These are phyloP conservation scores for Cyaniris semiargus DNA, from an alignment of 2,888 invertebrate genomes.

Conservation along the genomic window DNA sequence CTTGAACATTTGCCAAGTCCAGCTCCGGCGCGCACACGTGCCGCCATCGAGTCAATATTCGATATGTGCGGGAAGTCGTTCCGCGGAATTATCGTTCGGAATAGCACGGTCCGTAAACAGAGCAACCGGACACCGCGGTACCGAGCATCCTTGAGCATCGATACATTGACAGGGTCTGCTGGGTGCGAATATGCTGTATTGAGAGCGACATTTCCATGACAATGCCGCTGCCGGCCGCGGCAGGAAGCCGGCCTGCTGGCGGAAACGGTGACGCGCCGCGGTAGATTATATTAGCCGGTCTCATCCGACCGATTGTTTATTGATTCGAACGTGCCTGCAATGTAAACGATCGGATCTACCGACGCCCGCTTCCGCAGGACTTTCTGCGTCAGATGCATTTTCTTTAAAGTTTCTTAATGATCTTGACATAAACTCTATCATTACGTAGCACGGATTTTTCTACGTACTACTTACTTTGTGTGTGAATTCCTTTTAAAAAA, in stretches of 20 bases:
- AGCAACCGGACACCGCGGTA: not conserved
- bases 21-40: conserved; percentile 6
- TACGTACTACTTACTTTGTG: not conserved
- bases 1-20: conserved; percentile 26
- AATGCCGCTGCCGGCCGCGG: conserved; percentile 46
- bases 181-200: conserved; percentile 49
- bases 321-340: conserved; percentile 39
- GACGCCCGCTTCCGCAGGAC: conserved; percentile 23
- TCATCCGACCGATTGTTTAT: conserved; percentile 39
- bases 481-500: not conserved
- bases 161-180: conserved; percentile 4
- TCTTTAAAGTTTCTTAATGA: not conserved
- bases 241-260: conserved; percentile 47
- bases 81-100: not conserved
- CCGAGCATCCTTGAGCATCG: conserved; percentile 14
- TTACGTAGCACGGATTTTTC: not conserved
- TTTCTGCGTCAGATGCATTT: not conserved
- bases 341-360: conserved; percentile 32
- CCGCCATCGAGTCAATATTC: conserved; percentile 11
- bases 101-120: not conserved
- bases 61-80: conserved; percentile 9
- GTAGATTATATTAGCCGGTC: conserved; percentile 33
- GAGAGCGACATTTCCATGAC: conserved; percentile 61
- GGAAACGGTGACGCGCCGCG: conserved; percentile 41
- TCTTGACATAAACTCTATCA: not conserved